Percentiles rank a stretch among this genome's conserved stretches.
phyloP scores from a whole-genome alignment of 2,888 invertebrate species.

The Boloria selene region DNA sequence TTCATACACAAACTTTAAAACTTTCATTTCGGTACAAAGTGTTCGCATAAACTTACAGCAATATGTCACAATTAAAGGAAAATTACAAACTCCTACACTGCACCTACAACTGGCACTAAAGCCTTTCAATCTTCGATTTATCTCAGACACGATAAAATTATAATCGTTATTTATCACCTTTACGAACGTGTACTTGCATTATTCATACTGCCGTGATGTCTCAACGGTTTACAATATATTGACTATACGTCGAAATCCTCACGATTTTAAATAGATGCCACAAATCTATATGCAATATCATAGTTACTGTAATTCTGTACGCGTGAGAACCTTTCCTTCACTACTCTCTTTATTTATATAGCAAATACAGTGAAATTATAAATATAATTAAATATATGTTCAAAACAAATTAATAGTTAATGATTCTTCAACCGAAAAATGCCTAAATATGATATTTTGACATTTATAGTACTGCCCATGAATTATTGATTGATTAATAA shows the following conservation, averaged over 20 bases:
- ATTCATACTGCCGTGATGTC: slow-evolving; percentile 69
- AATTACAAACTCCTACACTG: slow-evolving; percentile 54
- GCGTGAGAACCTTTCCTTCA: no score
- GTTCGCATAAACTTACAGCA: slow-evolving; percentile 13
- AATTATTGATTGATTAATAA: no score
- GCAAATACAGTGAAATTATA: no score
- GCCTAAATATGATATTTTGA: no score
- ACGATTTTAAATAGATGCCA: slow-evolving; percentile 2
- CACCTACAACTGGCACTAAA: slow-evolving; percentile 47
- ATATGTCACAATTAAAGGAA: slow-evolving; percentile 53
- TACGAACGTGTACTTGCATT: slow-evolving; percentile 69
- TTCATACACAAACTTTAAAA: no score
- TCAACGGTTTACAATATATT: slow-evolving; percentile 64
- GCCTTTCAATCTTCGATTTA: slow-evolving; percentile 66
- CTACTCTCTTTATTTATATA: no score
- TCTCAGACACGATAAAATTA: slow-evolving; percentile 75
- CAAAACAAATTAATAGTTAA: no score
- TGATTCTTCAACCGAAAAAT: no score
- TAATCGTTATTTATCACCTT: slow-evolving; percentile 76
- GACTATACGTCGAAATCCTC: slow-evolving; percentile 39
- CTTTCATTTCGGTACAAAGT: background rate
- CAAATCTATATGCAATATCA: background rate
- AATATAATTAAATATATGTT: no score
- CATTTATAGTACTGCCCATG: no score
- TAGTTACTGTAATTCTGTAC: no score